Evolutionary conservation across 1,140 invertebrate species (phyloP).

Genomic region (Neodiprion pinetum): DNA sequence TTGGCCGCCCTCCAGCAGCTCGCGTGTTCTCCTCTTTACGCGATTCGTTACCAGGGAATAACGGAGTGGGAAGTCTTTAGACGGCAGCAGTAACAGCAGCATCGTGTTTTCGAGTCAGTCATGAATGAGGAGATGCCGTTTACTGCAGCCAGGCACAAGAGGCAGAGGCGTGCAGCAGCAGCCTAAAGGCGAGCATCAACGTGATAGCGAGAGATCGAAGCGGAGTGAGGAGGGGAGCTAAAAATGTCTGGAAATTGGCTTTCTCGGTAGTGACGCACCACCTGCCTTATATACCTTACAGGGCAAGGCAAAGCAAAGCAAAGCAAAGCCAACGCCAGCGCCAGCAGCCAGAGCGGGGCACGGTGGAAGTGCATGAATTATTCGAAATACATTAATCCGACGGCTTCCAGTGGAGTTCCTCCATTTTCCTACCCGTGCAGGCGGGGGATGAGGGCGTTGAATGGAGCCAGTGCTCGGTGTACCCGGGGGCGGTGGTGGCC

Average conservation of each 20-base stretch:
- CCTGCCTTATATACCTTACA: not conserved
- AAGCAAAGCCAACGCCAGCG: constrained; percentile 11
- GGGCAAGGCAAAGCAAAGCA: not conserved
- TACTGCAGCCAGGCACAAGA: too few relatives aligned
- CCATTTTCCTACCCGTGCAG: constrained; percentile 29
- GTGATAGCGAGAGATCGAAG: too few relatives aligned
- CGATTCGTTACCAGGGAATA: constrained; percentile 8
- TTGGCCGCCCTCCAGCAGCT: not conserved
- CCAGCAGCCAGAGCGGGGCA: constrained; percentile 15
- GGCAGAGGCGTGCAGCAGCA: not conserved
- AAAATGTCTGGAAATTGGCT: constrained; percentile 1
- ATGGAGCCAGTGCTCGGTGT: constrained; percentile 46
- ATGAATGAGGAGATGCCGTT: too few relatives aligned
- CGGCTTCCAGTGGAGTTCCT: constrained; percentile 38
- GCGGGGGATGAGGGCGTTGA: constrained; percentile 47
- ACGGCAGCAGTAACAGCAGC: not conserved
- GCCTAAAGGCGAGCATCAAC: too few relatives aligned
- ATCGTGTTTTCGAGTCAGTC: too few relatives aligned
- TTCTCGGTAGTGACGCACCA: too few relatives aligned
- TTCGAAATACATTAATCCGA: constrained; percentile 48
- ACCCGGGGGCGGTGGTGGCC: constrained; percentile 54
- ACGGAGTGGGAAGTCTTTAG: not conserved
- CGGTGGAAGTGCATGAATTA: constrained; percentile 38
- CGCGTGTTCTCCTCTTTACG: not conserved
- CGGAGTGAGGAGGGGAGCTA: not conserved